phyloP scores from a whole-genome alignment of 2,113 vertebrate genomes.

The Vulpes lagopus region DNA sequence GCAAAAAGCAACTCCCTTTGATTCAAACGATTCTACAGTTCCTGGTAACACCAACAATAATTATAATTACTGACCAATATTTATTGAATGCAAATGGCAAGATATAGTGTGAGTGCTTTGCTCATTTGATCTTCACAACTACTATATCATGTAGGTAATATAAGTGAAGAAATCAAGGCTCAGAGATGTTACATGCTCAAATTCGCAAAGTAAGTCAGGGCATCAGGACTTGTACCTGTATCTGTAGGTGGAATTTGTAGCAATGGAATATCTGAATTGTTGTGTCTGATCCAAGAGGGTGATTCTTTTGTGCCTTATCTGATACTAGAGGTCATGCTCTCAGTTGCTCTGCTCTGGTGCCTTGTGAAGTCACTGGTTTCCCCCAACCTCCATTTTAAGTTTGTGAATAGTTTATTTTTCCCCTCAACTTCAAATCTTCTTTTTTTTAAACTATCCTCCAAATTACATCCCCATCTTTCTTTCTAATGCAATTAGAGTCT shows the following conservation, averaged over 20 bases:
- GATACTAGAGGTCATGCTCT: neutral
- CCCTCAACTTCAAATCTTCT: neutral
- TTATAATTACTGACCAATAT: neutral
- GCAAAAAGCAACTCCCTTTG: neutral
- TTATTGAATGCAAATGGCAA: neutral
- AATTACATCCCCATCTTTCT: conserved; percentile 57
- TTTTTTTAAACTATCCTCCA: neutral
- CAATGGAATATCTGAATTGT: neutral
- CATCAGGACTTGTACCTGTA: neutral
- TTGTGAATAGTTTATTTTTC: conserved; percentile 40
- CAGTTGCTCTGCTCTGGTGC: neutral
- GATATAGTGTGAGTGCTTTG: neutral
- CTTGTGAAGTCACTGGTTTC: neutral
- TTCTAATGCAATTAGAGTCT: conserved; percentile 72
- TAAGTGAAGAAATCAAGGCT: neutral
- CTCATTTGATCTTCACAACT: neutral
- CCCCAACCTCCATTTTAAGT: neutral
- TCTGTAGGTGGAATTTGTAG: neutral
- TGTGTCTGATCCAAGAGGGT: neutral
- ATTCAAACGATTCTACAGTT: neutral
- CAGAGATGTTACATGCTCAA: neutral
- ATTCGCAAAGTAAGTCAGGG: neutral
- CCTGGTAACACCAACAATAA: neutral
- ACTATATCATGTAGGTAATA: neutral
- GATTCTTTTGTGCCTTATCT: neutral